phyloP scores from a whole-genome alignment of 2,888 invertebrate genomes.

The Clanis bilineata region DNA sequence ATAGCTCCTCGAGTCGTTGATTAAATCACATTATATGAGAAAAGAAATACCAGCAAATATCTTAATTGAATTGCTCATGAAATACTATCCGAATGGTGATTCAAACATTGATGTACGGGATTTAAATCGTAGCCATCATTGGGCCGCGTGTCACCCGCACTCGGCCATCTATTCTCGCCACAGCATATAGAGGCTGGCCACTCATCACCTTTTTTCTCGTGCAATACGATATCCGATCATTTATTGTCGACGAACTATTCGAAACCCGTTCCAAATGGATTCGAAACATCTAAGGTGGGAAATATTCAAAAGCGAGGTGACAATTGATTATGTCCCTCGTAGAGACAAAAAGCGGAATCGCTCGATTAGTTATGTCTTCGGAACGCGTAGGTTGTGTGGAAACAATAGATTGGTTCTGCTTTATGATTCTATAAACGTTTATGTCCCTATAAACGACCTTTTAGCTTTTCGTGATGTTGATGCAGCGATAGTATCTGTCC shows the following conservation, averaged over 20 bases:
- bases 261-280: constrained; percentile 74
- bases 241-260: constrained; percentile 65
- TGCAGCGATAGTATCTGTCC: constrained; percentile 73
- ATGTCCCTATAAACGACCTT: constrained; percentile 76
- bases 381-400: constrained; percentile 69
- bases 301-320: constrained; percentile 72
- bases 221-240: constrained; percentile 78
- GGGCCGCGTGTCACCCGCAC: constrained; percentile 45
- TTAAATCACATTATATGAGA: constrained; percentile 9
- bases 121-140: constrained; percentile 55
- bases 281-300: constrained; percentile 66
- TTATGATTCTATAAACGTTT: constrained; percentile 81
- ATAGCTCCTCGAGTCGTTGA: constrained; percentile 11
- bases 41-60: constrained; percentile 38
- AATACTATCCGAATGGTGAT: constrained; percentile 50
- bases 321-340: constrained; percentile 74
- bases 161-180: constrained; percentile 67
- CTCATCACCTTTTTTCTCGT: constrained; percentile 77
- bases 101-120: constrained; percentile 49
- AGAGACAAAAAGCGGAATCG: constrained; percentile 76
- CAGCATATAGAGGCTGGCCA: constrained; percentile 56
- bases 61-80: constrained; percentile 54
- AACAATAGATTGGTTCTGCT: constrained; percentile 78
- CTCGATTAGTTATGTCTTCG: constrained; percentile 76
- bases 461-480: constrained; percentile 69